Base-by-base conservation (phyloP, 2,888 invertebrate genomes). In the Macaria liturata region DNA sequence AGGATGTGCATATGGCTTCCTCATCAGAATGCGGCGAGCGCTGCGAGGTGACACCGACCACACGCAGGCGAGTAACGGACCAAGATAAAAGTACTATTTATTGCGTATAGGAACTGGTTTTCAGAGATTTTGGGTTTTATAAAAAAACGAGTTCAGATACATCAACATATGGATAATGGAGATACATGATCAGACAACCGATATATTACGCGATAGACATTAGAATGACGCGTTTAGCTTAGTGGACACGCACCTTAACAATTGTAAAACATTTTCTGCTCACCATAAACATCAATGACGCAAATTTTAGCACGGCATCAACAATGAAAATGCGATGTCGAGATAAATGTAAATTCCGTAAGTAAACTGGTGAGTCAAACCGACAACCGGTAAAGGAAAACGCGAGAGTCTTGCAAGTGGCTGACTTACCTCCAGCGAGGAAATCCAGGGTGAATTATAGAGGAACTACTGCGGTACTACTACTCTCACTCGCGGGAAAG, bases 391-490 rank as follows among this genome's bases (percentile, higher is more conserved):
- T 61, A 61, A 64, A 46, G 59, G 57, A 60, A 64, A 66, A 54
- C 39, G 46, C 46, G 32, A 56, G 47, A 56, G 53, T 53, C 49
- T 53, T 42, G 43, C 5, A n/a, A 46, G 4, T 42, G 3, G 37
- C n/a, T 20, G 57, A 47, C 78, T 68, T 75, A 88, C 88, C 88
- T 76, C 84, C 78, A 68, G 80, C 70, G 69, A 80, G 75, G 78
- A 81, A 80, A 87, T 88, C 88, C 88, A 88, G 87, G 78, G 71
- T 87, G 88, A 68, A 68, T 62, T 69, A 57, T 67, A n/a, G 70
- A 39, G 8, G 32, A n/a, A 61, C 56, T 71, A 66, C 69, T 67
- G 9, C 64, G 69, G 59, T 65, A 68, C 66, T 62, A 76, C 71
- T 75, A 77, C 65, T 68, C 66, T 57, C 74, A 78, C 75, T 72